A percentile compares a stretch with the other conserved stretches of the same genome.
phyloP scores from a whole-genome alignment of 2,888 invertebrate species.

The Drosophila rubida region DNA sequence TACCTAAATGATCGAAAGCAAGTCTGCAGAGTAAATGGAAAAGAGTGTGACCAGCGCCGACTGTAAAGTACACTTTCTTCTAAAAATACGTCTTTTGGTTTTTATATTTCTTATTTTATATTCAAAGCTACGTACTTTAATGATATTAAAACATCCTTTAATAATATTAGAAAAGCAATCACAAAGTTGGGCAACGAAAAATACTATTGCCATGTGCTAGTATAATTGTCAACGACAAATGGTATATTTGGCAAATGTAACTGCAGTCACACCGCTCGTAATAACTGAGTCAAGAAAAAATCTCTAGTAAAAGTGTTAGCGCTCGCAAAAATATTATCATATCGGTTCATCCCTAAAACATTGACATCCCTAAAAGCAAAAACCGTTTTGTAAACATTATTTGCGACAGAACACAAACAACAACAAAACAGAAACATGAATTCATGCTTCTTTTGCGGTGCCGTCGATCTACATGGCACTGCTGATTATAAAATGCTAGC shows the following conservation, averaged over 20 bases:
- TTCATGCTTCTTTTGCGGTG: constrained; percentile 78
- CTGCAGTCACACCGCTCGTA: constrained; percentile 11
- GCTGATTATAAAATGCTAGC: constrained; percentile 64
- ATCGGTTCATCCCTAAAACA: constrained; percentile 63
- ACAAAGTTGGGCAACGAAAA: neutral
- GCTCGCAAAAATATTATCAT: constrained; percentile 40
- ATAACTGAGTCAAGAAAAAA: constrained; percentile 46
- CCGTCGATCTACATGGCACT: constrained; percentile 61
- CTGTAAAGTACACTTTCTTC: neutral
- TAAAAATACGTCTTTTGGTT: neutral
- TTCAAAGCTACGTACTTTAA: neutral
- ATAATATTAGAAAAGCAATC: neutral
- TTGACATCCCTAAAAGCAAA: constrained; percentile 32
- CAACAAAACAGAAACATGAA: constrained; percentile 56
- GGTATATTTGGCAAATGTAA: neutral
- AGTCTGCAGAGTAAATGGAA: neutral
- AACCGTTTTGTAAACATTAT: constrained; percentile 55
- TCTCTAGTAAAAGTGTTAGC: constrained; percentile 56
- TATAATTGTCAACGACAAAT: constrained; percentile 1
- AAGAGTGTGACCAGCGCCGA: neutral
- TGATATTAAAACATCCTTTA: neutral
- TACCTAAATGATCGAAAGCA: neutral
- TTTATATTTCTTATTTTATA: neutral
- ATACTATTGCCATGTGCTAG: neutral
- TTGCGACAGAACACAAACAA: neutral